These are phyloP conservation scores for Paracentrotus lividus DNA, from an alignment of 53 echinoderm and acorn worm species.

Conservation along the genomic window DNA sequence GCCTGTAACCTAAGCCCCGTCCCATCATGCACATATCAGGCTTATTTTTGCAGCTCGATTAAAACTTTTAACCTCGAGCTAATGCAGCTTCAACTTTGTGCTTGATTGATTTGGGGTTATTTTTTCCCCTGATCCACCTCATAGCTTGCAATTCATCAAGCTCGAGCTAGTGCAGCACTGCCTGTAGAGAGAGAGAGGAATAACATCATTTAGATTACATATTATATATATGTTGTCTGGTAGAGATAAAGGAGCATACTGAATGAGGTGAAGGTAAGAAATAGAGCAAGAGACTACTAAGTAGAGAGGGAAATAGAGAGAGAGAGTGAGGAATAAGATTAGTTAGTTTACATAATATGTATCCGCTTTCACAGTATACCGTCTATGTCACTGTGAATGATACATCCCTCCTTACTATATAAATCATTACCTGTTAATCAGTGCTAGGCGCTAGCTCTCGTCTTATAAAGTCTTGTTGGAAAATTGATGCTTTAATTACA, in stretches of 20 bases:
- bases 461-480: conserved; percentile 18
- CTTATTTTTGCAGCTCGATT: too few relatives aligned
- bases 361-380: conserved; percentile 5
- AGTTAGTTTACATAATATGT: conserved; percentile 43
- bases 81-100: too few relatives aligned
- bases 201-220: too few relatives aligned
- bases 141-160: too few relatives aligned
- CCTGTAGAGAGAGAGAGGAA: too few relatives aligned
- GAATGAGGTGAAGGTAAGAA: neutral
- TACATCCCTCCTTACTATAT: neutral
- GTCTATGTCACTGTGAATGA: conserved; percentile 10
- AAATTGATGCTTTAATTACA: conserved; percentile 2
- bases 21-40: too few relatives aligned
- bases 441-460: conserved; percentile 4
- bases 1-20: too few relatives aligned
- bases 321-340: neutral
- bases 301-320: neutral
- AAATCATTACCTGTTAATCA: conserved; percentile 51
- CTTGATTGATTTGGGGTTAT: too few relatives aligned
- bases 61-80: too few relatives aligned
- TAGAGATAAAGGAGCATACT: neutral
- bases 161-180: too few relatives aligned
- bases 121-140: too few relatives aligned
- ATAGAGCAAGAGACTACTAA: neutral
- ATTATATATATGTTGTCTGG: too few relatives aligned